Evolutionary conservation across 2,113 vertebrate species (phyloP), one percentile per base, ranked within the genome.

Genomic region (Psammodynastes pulverulentus): DNA sequence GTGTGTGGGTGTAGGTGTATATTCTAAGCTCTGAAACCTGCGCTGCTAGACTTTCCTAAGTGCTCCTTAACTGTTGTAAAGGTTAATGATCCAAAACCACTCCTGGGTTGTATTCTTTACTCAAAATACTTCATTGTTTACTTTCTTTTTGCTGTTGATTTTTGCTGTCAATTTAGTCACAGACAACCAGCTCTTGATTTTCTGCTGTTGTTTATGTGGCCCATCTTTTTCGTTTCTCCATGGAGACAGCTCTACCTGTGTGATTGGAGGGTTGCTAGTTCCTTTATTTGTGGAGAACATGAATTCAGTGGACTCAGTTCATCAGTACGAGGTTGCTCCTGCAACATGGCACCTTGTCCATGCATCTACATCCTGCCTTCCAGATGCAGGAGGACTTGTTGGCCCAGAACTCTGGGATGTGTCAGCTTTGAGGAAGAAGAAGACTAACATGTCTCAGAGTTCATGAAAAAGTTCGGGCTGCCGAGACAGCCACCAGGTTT

Each of bases 101-200:
- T 91, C 93, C 51, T 92, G 46, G 49, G 46, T 67, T 94, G 90
- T 92, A 91, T 86, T 93, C 39, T 34, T n/a, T 90, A 90, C 46
- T 95, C 84, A 12, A 88, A 94, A 48, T 34, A 93, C 21, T 48
- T 24, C 62, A 94, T 95, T 95, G 95, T 95, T 96, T 96, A 94
- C 93, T 96, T 96, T 94, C 93, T 96, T 95, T 24, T 24, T 24
- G 17, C 93, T 94, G 72, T 95, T 94, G 92, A 92, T 93, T 95
- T 24, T 24, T 24, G 17, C 93, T 94, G 72, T 95, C 94, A 91
- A 92, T 93, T 94, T 92, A 53, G 91, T 91, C 94, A 95, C 56
- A 92, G 95, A 95, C 95, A 92, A 39, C 87, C 89, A 91, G 8
- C 4, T 1, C 86, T 84, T 90, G 95, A 94, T 87, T 93, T 95